phyloP scores from a whole-genome alignment of 2,888 invertebrate species.

The Lordiphosa fenestrarum region DNA sequence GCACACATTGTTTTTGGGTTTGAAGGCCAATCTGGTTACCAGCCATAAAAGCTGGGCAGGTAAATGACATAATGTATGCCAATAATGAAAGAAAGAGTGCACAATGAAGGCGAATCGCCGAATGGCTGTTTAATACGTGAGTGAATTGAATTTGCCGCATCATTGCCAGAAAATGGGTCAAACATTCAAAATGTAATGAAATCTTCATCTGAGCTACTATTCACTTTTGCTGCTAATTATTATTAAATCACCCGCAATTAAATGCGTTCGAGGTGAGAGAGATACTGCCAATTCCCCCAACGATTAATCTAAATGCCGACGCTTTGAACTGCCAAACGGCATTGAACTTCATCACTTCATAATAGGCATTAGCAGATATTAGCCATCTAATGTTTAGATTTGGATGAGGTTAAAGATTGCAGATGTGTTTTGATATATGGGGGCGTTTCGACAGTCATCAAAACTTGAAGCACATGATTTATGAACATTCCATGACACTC shows the following conservation, averaged over 20 bases:
- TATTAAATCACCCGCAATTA: conserved; percentile 38
- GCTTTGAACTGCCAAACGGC: conserved; percentile 30
- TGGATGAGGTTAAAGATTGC: conserved; percentile 21
- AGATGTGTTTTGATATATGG: conserved; percentile 7
- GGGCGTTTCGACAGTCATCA: conserved; percentile 4
- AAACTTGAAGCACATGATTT: conserved; percentile 2
- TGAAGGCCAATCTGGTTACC: conserved; percentile 10
- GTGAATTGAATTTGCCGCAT: conserved; percentile 8
- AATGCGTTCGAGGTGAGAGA: conserved; percentile 22
- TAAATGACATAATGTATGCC: conserved; percentile 6
- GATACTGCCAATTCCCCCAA: conserved; percentile 16
- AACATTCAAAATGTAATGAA: conserved; percentile 24
- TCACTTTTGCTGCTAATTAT: conserved; percentile 22
- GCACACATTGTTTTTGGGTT: conserved; percentile 1
- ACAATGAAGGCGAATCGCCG: conserved; percentile 1
- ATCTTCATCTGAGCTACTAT: conserved; percentile 24
- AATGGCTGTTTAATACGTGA: background rate
- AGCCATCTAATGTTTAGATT: conserved; percentile 33
- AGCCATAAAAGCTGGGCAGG: background rate
- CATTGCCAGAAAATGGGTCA: conserved; percentile 10
- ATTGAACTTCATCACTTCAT: conserved; percentile 54
- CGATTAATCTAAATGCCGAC: conserved; percentile 33
- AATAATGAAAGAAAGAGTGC: conserved; percentile 5
- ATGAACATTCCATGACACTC: no score
- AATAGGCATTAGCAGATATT: conserved; percentile 20